Evolutionary conservation across 2,113 vertebrate species (phyloP).

Genomic region (Gavia stellata): DNA sequence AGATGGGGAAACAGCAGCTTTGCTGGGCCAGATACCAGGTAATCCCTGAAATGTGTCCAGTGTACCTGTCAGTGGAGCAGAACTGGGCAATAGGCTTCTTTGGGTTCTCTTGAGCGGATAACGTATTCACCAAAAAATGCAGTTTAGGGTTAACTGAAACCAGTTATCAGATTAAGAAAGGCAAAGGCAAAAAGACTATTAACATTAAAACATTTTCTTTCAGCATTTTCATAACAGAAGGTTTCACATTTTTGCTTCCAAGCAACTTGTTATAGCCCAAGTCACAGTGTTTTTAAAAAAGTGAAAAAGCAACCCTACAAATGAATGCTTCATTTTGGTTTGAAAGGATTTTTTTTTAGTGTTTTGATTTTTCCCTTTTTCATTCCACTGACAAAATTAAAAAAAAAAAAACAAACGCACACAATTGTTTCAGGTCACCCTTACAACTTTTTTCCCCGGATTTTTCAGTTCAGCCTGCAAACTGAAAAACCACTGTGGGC

Average conservation of each 20-base stretch:
- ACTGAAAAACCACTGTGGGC: constrained; percentile 38
- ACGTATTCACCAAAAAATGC: neutral
- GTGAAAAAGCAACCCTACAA: constrained; percentile 15
- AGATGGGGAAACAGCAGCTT: constrained; percentile 9
- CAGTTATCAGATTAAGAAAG: neutral
- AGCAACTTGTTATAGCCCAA: neutral
- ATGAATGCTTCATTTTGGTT: neutral
- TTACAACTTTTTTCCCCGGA: neutral
- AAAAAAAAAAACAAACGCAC: neutral
- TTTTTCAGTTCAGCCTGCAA: constrained; percentile 58
- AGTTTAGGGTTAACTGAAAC: neutral
- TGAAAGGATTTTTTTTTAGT: neutral
- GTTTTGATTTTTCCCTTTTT: neutral
- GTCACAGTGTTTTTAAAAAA: neutral
- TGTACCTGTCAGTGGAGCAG: neutral
- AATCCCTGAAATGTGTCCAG: neutral
- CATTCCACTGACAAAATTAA: neutral
- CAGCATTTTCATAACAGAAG: neutral
- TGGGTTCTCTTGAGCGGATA: neutral
- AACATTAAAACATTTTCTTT: constrained; percentile 3
- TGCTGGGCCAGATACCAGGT: neutral
- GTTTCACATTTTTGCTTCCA: constrained; percentile 24
- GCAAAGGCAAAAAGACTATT: neutral
- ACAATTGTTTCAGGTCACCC: neutral
- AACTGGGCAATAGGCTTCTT: neutral